These are phyloP conservation scores for Eilema sororculum DNA, from an alignment of 2,888 invertebrate species.

Conservation along the genomic window DNA sequence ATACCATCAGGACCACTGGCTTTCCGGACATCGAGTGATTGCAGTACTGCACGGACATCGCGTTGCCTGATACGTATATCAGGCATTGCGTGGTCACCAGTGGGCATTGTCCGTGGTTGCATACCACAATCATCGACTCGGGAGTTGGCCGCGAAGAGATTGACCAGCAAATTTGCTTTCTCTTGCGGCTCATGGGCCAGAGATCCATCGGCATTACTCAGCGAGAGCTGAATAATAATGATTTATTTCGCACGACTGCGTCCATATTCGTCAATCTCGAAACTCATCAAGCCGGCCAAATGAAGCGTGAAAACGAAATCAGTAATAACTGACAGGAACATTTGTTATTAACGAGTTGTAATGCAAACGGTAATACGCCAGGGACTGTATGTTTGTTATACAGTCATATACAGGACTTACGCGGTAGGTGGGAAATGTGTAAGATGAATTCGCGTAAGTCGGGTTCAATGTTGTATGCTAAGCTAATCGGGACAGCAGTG, in stretches of 20 bases:
- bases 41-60: no score
- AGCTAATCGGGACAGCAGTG: no score
- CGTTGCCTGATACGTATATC: no score
- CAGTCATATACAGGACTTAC: background rate
- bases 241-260: background rate
- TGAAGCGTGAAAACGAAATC: background rate
- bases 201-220: no score
- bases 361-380: background rate
- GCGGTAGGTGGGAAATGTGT: background rate
- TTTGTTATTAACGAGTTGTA: background rate
- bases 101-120: no score
- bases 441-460: background rate
- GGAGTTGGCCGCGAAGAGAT: no score
- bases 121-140: no score
- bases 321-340: slow-evolving; percentile 1
- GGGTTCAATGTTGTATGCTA: background rate
- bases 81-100: no score
- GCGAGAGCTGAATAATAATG: background rate
- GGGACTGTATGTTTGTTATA: background rate
- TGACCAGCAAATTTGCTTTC: no score
- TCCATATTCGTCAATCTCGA: background rate
- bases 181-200: no score
- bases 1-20: no score
- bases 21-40: no score
- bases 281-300: background rate